Evolutionary conservation across 2,888 invertebrate genomes (phyloP).

Genomic region (Argyresthia goedartella): DNA sequence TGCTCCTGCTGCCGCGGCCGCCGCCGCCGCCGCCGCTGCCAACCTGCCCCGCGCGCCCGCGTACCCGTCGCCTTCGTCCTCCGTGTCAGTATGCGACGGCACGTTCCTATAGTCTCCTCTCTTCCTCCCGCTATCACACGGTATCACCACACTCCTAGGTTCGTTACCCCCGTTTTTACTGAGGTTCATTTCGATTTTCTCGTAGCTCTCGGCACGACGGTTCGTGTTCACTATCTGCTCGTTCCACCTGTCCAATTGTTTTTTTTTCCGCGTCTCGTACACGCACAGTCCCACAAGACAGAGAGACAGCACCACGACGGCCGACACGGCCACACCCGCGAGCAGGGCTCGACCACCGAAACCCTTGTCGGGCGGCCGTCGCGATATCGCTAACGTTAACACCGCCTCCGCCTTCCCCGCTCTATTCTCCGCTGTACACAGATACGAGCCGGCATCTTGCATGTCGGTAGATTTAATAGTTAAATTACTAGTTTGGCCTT

Average conservation of each 20-base stretch:
- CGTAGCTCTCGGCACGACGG: conserved; percentile 76
- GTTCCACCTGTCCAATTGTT: conserved; percentile 65
- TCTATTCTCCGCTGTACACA: conserved; percentile 84
- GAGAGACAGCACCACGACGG: conserved; percentile 75
- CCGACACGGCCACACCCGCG: conserved; percentile 78
- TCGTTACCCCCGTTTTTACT: conserved; percentile 52
- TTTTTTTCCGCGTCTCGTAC: conserved; percentile 74
- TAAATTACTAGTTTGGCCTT: conserved; percentile 78
- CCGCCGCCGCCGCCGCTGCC: conserved; percentile 31
- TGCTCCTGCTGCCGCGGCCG: conserved; percentile 34
- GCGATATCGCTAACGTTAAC: conserved; percentile 78
- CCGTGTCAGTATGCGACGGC: conserved; percentile 77
- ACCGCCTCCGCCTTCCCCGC: conserved; percentile 83
- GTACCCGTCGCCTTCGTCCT: conserved; percentile 69
- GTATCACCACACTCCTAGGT: conserved; percentile 29
- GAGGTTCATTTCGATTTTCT: conserved; percentile 83
- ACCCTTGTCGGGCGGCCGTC: conserved; percentile 72
- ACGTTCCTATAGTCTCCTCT: conserved; percentile 81
- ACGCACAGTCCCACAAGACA: conserved; percentile 77
- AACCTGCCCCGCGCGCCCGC: too few relatives aligned
- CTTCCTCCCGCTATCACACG: conserved; percentile 55
- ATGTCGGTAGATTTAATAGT: conserved; percentile 79
- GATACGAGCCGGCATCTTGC: conserved; percentile 82
- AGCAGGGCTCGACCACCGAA: conserved; percentile 74
- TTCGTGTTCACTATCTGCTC: conserved; percentile 61